Base-by-base conservation (phyloP, 2,888 invertebrate species). In the Epistrophella euchroma region DNA sequence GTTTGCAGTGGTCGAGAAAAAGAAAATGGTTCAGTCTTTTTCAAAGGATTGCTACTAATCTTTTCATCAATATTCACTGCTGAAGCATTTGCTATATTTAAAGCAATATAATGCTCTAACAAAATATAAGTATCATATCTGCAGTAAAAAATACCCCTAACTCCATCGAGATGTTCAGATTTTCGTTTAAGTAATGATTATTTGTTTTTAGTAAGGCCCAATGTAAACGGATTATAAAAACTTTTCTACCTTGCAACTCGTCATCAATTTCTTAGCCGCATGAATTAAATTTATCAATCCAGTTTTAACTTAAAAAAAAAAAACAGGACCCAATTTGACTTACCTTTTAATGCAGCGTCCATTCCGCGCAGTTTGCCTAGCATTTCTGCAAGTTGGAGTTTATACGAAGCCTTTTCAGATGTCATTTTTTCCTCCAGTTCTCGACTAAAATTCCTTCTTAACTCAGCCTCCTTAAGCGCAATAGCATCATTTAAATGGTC, bases 401-500 rank as follows among this genome's bases (percentile, higher is more conserved):
- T 95, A 90, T 96, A 95, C 86, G 93, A 94, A 55, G 94, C 94
- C 87, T 95, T 94, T 89, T 96, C 96, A 40, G 94, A 94, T 55
- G 95, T 94, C 40, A 96, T 90, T 88, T 95, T 94, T 88, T 97
- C 96, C 88, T 95, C 95, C 37, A 96, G 91, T 82, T 94, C 93
- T 7, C 94, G 93, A 52, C 93, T 92, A 87, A 94, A 93, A 66
- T 90, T 90, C 28, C 94, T 92, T 74, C 94, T 93, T 62, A 94
- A 89, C 90, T 94, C 94, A 56, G 90, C 89, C 88, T 94, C 94
- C 43, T 93, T 93, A 10, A 92, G 93, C 5, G 93, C 92, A 15
- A 98, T 93, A 1, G 95, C 95, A 89, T 97, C 97, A 55, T 94
- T 94, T 81, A 97, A 91, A 88, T 97, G 96, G 91, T 98, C 98